These are phyloP conservation scores for Pristis pectinata DNA, from an alignment of 2,797 vertebrate species.

Conservation along the genomic window DNA sequence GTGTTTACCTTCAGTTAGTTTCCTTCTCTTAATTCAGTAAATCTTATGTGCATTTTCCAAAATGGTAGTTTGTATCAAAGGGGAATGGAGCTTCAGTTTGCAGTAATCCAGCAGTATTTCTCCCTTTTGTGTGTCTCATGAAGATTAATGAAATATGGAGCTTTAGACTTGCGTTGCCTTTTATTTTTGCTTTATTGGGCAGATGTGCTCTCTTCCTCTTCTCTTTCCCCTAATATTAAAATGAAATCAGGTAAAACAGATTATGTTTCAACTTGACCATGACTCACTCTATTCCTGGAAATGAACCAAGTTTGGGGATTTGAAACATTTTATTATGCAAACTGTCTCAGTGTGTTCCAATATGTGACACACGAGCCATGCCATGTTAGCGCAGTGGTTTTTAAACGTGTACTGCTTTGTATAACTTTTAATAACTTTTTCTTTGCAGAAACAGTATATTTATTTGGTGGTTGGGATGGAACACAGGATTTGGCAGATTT, in stretches of 20 bases:
- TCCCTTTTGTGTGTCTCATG: neutral
- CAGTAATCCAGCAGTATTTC: neutral
- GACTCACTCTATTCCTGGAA: too few species aligned
- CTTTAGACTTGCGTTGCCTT: neutral
- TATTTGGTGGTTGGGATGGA: conserved; percentile 98
- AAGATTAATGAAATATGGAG: neutral
- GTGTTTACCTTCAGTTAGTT: neutral
- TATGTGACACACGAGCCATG: too few species aligned
- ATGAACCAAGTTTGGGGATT: neutral
- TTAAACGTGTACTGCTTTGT: neutral
- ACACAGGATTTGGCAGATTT: conserved; percentile 97
- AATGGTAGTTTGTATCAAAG: neutral
- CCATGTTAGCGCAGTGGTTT: too few species aligned
- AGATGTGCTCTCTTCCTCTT: neutral
- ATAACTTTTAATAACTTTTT: neutral
- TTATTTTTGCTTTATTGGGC: neutral
- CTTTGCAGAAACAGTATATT: conserved; percentile 84
- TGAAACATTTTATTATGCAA: neutral
- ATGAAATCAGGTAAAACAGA: neutral
- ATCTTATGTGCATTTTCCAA: too few species aligned
- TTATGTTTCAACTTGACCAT: neutral
- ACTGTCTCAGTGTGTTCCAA: neutral
- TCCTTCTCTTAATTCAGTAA: neutral
- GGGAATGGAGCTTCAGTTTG: neutral
- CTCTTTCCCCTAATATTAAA: neutral